Conservation (phyloP, 2,888 invertebrate species). For the Adineta ricciae region DNA sequence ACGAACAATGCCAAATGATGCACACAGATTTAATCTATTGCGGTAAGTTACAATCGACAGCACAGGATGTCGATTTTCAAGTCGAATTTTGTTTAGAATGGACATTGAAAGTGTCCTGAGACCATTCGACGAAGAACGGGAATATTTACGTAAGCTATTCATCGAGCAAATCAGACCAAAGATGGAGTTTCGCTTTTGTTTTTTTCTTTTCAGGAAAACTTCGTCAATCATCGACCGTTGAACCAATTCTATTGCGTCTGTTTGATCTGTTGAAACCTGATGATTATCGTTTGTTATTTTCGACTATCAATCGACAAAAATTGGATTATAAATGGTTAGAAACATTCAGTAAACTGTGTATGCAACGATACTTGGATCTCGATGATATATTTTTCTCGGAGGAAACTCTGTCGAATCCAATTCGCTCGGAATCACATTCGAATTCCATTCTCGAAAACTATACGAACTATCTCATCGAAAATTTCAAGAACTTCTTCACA, state of each 20-base stretch:
- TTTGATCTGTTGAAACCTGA: not conserved
- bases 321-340: not conserved
- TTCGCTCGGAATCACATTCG: not conserved
- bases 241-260: not conserved
- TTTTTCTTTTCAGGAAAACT: not conserved
- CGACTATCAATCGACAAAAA: not conserved
- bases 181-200: too few species aligned
- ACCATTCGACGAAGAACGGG: slow-evolving; percentile 6
- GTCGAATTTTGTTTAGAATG: not conserved
- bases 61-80: too few species aligned
- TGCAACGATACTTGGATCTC: not conserved
- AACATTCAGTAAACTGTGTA: slow-evolving; percentile 4
- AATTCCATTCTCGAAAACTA: not conserved
- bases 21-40: not conserved
- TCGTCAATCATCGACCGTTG: not conserved
- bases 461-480: not conserved
- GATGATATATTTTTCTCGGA: not conserved
- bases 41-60: not conserved
- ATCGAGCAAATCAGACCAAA: too few species aligned
- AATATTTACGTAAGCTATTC: not conserved
- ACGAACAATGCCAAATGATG: not conserved
- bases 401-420: not conserved
- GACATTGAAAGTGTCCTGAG: not conserved
- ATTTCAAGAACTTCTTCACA: not conserved
- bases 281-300: slow-evolving; percentile 2